Percentiles rank a stretch among this genome's conserved stretches.
Conservation (phyloP, 2,888 invertebrate genomes). For the Epirrhoe alternata region DNA sequence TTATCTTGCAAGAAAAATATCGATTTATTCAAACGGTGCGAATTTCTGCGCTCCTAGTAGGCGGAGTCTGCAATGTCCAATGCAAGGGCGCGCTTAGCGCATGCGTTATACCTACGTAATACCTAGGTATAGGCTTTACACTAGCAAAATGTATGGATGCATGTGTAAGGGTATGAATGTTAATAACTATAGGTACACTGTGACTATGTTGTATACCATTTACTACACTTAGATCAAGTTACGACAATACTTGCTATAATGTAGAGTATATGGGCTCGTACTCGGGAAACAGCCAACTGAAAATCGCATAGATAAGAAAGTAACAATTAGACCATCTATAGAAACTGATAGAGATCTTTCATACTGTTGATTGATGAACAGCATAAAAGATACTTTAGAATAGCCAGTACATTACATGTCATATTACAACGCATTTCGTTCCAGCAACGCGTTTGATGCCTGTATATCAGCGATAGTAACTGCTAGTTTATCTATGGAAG, state of each 20-base stretch:
- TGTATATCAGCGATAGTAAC: constrained; percentile 3
- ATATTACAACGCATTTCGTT: constrained; percentile 1
- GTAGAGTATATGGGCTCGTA: too few relatives aligned
- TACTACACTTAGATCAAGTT: not conserved
- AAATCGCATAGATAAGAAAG: too few relatives aligned
- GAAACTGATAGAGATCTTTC: not conserved
- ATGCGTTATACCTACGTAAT: constrained; percentile 64
- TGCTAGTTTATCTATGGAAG: constrained; percentile 10
- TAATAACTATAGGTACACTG: not conserved
- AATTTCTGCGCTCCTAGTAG: constrained; percentile 51
- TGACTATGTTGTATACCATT: too few relatives aligned
- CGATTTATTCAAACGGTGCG: constrained; percentile 12
- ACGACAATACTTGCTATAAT: too few relatives aligned
- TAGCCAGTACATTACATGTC: constrained; percentile 1
- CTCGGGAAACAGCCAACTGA: too few relatives aligned
- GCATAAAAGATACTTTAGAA: not conserved
- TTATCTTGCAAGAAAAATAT: constrained; percentile 3
- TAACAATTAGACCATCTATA: too few relatives aligned
- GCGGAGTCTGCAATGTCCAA: constrained; percentile 77
- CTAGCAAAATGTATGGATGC: not conserved
- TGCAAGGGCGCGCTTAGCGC: constrained; percentile 64
- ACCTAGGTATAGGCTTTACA: constrained; percentile 5
- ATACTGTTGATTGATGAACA: not conserved
- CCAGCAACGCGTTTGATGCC: constrained; percentile 5
- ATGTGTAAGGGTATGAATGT: too few relatives aligned